Base-by-base conservation (phyloP, 92 coral and sea anemone species). In the Epizoanthus ramosus region DNA sequence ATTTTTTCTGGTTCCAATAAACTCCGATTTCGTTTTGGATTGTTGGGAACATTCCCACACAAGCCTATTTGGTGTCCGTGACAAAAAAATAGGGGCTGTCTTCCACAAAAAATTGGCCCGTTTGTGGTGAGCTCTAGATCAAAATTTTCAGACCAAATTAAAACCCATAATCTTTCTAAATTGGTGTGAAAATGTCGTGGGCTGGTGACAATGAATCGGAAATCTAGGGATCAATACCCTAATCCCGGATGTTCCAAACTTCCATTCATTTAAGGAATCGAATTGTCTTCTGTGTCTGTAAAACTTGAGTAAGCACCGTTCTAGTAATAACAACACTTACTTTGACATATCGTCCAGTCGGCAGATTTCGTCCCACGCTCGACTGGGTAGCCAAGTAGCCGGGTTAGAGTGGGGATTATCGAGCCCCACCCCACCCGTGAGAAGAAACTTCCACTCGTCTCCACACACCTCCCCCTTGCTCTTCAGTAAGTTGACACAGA, bases 311-410 rank as follows among this genome's bases (percentile, higher is more conserved):
- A 22, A 64, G 1, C 31, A 2, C 31, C 14, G 54, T 63, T 31
- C 21, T 18, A 45, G 13, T 7, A 8, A 50, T 57, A 45, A n/a
- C 9, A 39, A 35, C 25, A 89, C 96, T 63, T 92, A 95, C 98
- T 86, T 85, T 13, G 89, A 22, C 79, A 95, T 58, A 63, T 95
- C 98, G 21, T 94, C 96, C 87, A 95, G 73, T 74, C 98, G 85
- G 85, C 98, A 95, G 39, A 95, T 89, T 87, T 95, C 98, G 81
- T 95, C 96, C 98, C 98, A 95, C 80, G 98, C 77, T 31, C 98
- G 87, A 70, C 92, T 61, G 24, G 98, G 98, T 57, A 95, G 87
- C 98, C 98, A 95, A 57, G 89, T 37, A 47, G 98, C 93, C 22
- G 98, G 98, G 80, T 80, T 95, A 59, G 94, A 88, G 79, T 95